Percentiles rank a stretch among this genome's conserved stretches.
Conservation (phyloP, 2,888 invertebrate species). For the Laothoe populi region DNA sequence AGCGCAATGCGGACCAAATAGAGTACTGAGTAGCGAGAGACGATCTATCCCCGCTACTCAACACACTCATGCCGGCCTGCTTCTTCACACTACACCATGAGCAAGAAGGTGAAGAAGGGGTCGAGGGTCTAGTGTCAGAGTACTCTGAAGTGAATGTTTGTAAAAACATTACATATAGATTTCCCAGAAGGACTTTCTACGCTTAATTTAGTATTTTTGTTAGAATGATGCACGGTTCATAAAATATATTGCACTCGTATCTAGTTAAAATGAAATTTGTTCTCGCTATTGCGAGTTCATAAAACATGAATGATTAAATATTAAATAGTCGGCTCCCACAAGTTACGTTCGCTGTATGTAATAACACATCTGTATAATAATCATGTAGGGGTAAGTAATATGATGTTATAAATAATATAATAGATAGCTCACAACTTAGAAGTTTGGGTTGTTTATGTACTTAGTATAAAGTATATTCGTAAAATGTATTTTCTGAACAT, state of each 20-base stretch:
- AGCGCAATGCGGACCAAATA: too few species aligned
- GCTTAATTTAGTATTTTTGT: background rate
- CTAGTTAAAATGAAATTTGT: conserved; percentile 23
- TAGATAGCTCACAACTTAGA: too few species aligned
- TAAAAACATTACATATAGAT: background rate
- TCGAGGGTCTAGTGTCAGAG: too few species aligned
- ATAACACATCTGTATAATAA: conserved; percentile 20
- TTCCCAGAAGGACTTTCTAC: background rate
- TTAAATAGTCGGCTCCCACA: conserved; percentile 23
- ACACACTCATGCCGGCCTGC: too few species aligned
- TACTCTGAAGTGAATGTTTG: too few species aligned
- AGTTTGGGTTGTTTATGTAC: too few species aligned
- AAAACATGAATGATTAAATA: conserved; percentile 27
- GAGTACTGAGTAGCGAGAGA: too few species aligned
- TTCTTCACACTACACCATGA: too few species aligned
- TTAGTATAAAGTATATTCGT: background rate
- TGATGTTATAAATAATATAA: conserved; percentile 4
- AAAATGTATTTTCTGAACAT: too few species aligned
- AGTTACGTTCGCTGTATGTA: conserved; percentile 21
- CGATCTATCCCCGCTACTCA: too few species aligned
- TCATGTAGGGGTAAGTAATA: background rate
- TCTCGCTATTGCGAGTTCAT: conserved; percentile 18
- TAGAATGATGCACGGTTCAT: conserved; percentile 13
- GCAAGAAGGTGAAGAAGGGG: too few species aligned
- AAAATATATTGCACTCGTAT: conserved; percentile 24